Evolutionary conservation across 2,888 invertebrate species (phyloP).

Genomic region (Zhuqinia jingwanae): DNA sequence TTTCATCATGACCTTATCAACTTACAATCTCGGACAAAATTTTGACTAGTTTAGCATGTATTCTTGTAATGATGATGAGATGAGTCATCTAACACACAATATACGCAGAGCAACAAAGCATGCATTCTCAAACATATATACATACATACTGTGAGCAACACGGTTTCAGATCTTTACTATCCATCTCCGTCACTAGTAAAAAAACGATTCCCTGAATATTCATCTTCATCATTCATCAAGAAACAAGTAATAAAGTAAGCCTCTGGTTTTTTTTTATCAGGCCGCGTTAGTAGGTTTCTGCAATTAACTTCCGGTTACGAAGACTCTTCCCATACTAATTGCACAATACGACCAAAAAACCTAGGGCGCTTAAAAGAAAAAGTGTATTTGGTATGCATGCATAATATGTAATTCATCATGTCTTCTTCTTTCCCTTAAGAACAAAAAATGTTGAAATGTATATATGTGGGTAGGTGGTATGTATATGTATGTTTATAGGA

Average conservation of each 20-base stretch:
- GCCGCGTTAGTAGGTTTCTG: conserved; percentile 1
- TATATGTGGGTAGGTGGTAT: too few species aligned
- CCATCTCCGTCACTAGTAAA: too few species aligned
- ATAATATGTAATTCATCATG: conserved; percentile 35
- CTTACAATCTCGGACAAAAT: conserved; percentile 38
- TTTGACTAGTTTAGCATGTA: neutral
- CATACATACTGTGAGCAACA: too few species aligned
- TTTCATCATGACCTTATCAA: conserved; percentile 46
- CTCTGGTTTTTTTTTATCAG: too few species aligned
- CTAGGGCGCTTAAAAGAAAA: neutral
- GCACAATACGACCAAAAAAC: neutral
- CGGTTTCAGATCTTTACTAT: too few species aligned
- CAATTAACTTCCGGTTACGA: neutral
- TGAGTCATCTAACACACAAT: neutral
- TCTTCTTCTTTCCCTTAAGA: neutral
- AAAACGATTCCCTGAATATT: neutral
- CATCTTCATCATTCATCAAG: neutral
- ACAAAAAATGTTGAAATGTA: conserved; percentile 18
- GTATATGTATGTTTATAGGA: too few species aligned
- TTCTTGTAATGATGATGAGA: neutral
- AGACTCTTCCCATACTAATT: conserved; percentile 1
- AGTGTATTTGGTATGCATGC: too few species aligned
- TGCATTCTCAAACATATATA: too few species aligned
- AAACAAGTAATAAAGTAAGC: too few species aligned
- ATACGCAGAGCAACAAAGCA: too few species aligned